Conservation (phyloP, 2,888 invertebrate species). For the Julus scanicus region DNA sequence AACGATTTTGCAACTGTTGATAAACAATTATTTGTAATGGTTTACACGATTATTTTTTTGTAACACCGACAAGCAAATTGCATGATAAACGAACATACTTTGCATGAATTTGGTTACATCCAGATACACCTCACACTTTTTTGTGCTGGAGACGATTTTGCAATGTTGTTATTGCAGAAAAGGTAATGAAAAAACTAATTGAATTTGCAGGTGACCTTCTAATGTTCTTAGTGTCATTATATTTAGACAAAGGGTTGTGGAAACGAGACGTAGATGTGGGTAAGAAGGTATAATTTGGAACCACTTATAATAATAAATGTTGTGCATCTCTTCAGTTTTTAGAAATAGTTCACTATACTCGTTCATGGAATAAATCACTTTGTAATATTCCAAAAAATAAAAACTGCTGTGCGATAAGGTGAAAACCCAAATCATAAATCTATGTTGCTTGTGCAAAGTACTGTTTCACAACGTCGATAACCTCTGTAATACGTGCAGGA, state of each 20-base stretch:
- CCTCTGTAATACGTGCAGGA: not conserved
- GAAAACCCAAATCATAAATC: not conserved
- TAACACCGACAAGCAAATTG: not conserved
- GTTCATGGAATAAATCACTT: not conserved
- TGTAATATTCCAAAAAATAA: not conserved
- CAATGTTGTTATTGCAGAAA: not conserved
- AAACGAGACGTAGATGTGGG: too few relatives aligned
- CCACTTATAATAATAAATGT: too few relatives aligned
- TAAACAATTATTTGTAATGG: not conserved
- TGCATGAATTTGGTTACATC: not conserved
- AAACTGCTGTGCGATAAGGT: not conserved
- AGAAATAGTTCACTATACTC: too few relatives aligned
- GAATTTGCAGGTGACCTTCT: not conserved
- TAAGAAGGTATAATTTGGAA: too few relatives aligned
- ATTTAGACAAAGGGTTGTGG: too few relatives aligned
- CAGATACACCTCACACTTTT: not conserved
- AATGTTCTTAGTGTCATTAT: too few relatives aligned
- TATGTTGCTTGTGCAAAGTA: not conserved
- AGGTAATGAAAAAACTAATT: not conserved
- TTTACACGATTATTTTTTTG: not conserved
- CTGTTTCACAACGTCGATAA: slow-evolving; percentile 27
- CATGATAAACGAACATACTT: not conserved
- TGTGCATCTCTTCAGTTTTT: too few relatives aligned
- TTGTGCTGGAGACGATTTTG: not conserved
- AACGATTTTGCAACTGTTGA: not conserved